phyloP scores from a whole-genome alignment of 2,113 vertebrate genomes.

The Nycticebus coucang region DNA sequence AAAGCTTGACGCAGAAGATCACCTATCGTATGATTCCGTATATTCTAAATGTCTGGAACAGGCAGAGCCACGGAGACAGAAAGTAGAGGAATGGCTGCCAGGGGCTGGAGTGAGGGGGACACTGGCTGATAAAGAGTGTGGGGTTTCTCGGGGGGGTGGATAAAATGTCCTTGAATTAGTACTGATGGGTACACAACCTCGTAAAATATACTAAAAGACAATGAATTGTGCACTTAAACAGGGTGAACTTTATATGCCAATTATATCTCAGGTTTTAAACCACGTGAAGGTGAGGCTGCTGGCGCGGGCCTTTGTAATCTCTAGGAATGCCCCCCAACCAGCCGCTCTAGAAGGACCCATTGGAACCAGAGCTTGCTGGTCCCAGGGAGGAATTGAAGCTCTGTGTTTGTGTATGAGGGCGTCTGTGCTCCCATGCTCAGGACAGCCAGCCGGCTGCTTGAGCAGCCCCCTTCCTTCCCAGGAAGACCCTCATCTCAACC shows the following conservation, averaged over 20 bases:
- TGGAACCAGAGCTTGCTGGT: background rate
- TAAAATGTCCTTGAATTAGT: background rate
- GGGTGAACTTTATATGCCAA: background rate
- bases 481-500: background rate
- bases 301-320: background rate
- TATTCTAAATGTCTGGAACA: background rate
- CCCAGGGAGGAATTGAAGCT: no score
- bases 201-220: background rate
- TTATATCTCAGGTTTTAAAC: background rate
- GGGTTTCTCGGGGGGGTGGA: background rate
- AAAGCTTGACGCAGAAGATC: background rate
- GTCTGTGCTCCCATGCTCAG: background rate
- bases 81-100: accelerated
- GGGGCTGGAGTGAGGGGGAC: accelerated
- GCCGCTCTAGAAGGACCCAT: background rate
- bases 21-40: accelerated
- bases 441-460: background rate
- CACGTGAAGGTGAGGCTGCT: background rate
- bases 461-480: background rate
- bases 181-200: background rate
- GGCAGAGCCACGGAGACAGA: background rate
- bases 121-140: accelerated
- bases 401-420: accelerated
- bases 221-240: background rate
- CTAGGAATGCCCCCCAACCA: background rate